phyloP scores from a whole-genome alignment of 2,113 vertebrate genomes.

The Donacobius atricapilla region DNA sequence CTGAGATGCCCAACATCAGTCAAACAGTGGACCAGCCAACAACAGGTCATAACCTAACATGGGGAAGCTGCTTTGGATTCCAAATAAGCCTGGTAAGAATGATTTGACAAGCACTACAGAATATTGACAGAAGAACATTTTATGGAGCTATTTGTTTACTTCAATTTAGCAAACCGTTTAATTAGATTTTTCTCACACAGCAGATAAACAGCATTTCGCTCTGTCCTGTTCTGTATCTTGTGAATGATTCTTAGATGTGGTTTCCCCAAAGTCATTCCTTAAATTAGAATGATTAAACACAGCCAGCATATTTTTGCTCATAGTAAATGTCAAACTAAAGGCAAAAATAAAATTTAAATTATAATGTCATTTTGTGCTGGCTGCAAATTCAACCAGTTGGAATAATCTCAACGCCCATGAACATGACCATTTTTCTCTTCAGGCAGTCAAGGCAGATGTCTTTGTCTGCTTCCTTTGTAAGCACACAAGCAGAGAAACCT shows the following conservation, averaged over 20 bases:
- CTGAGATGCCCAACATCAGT: not conserved
- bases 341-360: slow-evolving; percentile 32
- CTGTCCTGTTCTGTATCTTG: not conserved
- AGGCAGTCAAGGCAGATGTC: not conserved
- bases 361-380: not conserved
- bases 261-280: slow-evolving; percentile 25
- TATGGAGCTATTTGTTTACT: slow-evolving; percentile 22
- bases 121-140: not conserved
- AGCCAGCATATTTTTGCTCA: not conserved
- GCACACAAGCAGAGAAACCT: not conserved
- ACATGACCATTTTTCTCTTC: not conserved
- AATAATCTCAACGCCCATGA: not conserved
- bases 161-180: slow-evolving; percentile 22
- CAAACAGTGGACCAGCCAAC: not conserved
- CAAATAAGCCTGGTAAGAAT: not conserved
- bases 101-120: not conserved
- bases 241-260: slow-evolving; percentile 10
- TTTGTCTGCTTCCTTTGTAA: not conserved
- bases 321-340: slow-evolving; percentile 13
- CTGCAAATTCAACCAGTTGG: not conserved
- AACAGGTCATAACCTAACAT: not conserved
- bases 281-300: not conserved
- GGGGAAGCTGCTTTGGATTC: not conserved
- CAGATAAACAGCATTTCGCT: not conserved
- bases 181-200: slow-evolving; percentile 46